Evolutionary conservation across 2,888 invertebrate species (phyloP).

Genomic region (Ochropleura plecta): DNA sequence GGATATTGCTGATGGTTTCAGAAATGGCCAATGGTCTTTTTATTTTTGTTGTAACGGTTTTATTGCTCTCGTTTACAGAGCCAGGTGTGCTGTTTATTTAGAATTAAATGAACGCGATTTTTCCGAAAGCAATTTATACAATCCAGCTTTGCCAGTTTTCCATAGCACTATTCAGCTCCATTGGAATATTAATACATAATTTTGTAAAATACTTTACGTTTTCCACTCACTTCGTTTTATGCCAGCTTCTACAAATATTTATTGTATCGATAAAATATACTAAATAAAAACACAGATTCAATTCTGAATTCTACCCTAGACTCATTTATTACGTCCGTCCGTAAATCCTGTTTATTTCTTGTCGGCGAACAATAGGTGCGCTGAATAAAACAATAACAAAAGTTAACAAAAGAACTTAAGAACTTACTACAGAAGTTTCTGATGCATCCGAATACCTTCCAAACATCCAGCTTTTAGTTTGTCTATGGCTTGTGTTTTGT

Average conservation of each 20-base stretch:
- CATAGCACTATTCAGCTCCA: constrained; percentile 12
- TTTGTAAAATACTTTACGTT: constrained; percentile 9
- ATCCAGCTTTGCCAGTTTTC: constrained; percentile 22
- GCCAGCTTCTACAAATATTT: constrained; percentile 2
- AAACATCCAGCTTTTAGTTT: constrained; percentile 78
- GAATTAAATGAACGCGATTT: constrained; percentile 32
- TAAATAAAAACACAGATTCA: constrained; percentile 43
- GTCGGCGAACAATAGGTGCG: constrained; percentile 50
- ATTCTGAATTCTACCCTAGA: constrained; percentile 34
- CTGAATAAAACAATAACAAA: constrained; percentile 55
- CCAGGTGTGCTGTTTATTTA: constrained; percentile 29
- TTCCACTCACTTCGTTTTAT: constrained; percentile 6
- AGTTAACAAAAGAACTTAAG: constrained; percentile 68
- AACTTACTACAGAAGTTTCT: constrained; percentile 81
- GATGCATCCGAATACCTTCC: constrained; percentile 83
- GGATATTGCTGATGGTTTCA: constrained; percentile 26
- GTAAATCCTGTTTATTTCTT: constrained; percentile 57
- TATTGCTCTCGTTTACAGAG: constrained; percentile 18
- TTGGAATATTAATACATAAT: constrained; percentile 18
- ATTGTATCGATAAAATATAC: constrained; percentile 26
- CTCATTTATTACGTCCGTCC: constrained; percentile 48
- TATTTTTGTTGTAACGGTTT: constrained; percentile 14
- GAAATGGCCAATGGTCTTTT: constrained; percentile 9
- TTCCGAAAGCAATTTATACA: constrained; percentile 14
- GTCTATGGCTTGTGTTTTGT: constrained; percentile 71